Evolutionary conservation across 2,113 vertebrate genomes (phyloP), one percentile per base, ranked within the genome.

Genomic region (Rhinolophus sinicus): DNA sequence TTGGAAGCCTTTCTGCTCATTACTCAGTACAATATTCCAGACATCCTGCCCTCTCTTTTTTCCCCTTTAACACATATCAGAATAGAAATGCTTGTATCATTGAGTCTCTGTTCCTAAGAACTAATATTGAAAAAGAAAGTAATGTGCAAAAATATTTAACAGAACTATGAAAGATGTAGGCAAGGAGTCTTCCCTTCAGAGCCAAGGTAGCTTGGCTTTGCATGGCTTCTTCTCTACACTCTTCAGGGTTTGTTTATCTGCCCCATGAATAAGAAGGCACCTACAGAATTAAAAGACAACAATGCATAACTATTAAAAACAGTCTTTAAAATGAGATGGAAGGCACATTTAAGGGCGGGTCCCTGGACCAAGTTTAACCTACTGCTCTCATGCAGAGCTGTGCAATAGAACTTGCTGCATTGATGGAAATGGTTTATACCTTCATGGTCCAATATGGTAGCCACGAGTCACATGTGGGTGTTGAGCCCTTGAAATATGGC

Each of bases 201-300:
- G 93, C 97, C 72, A 95, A 97, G 97, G 47, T 38, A 19, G 77
- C 86, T 97, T 97, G 90, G 95, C 97, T 97, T 96, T 91, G 97
- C 81, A 64, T 94, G 83, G 96, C 82, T 97, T 96, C 97, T 72
- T 65, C 13, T 15, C 1, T 77, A 83, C 91, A 58, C 90, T 70
- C 89, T 90, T 99, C 98, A 99, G 97, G 99, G 99, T 97, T 99
- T 98, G 98, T 99, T 99, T 98, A 99, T 99, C 98, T 99, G 99
- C 87, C 99, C 99, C 99, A 99, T 99, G 94, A 99, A 99, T 96
- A 99, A 99, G 97, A 99, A 94, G 40, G 99, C 99, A 98, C 99
- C 99, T 99, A 89, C 88, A 91, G 75, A 82, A 96, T 73, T 16
- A 89, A 96, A 96, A 8, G 5, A 93, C 97, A 93, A 67, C 1